Evolutionary conservation across 1,140 invertebrate genomes (phyloP).

Genomic region (Zeugodacus cucurbitae): DNA sequence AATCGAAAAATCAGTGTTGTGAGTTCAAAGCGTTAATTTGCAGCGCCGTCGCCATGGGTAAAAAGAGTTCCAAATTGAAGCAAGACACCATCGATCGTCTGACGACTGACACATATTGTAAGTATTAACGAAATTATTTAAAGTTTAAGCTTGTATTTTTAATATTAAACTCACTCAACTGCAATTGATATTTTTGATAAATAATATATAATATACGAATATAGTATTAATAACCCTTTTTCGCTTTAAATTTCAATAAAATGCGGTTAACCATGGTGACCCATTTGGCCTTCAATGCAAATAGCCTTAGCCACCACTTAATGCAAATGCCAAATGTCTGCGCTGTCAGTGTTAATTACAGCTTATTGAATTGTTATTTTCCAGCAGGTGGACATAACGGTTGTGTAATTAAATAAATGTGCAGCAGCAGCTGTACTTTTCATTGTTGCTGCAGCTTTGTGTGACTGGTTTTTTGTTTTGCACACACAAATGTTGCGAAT

Average conservation of each 20-base stretch:
- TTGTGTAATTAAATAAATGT: slow-evolving; percentile 16
- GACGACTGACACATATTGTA: slow-evolving; percentile 90
- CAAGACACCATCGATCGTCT: slow-evolving; percentile 91
- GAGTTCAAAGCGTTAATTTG: neutral
- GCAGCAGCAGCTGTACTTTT: neutral
- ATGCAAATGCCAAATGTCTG: neutral
- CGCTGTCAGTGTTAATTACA: neutral
- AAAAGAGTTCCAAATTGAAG: slow-evolving; percentile 93
- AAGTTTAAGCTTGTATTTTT: too few relatives aligned
- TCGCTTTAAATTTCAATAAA: neutral
- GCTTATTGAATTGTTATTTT: neutral
- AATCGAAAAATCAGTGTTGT: neutral
- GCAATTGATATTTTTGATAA: too few relatives aligned
- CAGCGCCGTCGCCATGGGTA: slow-evolving; percentile 73
- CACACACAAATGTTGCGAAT: neutral
- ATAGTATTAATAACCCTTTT: neutral
- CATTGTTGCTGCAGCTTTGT: neutral
- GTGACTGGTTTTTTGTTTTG: neutral
- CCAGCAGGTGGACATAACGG: neutral
- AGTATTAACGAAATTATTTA: slow-evolving; percentile 68
- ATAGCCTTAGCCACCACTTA: neutral
- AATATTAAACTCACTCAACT: too few relatives aligned
- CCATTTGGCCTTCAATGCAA: neutral
- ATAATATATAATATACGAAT: too few relatives aligned
- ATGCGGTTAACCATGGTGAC: neutral